A percentile compares a stretch with the other conserved stretches of the same genome.
These are phyloP conservation scores for Aplocera efformata DNA, from an alignment of 2,888 invertebrate genomes.

Conservation along the genomic window DNA sequence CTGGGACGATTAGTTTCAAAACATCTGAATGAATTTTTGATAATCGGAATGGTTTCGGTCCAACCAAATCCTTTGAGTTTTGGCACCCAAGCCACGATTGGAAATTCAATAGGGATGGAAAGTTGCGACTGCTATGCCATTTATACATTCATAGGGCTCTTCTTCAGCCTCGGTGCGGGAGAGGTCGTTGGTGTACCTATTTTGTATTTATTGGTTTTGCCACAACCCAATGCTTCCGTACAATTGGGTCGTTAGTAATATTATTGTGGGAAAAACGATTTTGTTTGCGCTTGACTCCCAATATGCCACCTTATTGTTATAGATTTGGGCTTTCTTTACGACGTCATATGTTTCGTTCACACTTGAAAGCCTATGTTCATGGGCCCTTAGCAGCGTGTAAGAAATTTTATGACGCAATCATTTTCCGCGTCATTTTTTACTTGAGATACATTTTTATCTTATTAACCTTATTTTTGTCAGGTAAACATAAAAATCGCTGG, in stretches of 20 bases:
- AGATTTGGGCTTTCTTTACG: constrained; percentile 67
- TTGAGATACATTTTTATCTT: constrained; percentile 38
- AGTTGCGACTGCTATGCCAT: constrained; percentile 53
- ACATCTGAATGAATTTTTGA: constrained; percentile 54
- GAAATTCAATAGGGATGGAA: constrained; percentile 53
- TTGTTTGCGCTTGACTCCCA: constrained; percentile 75
- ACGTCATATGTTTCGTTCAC: constrained; percentile 59
- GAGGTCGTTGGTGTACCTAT: constrained; percentile 59
- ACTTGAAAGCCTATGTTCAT: constrained; percentile 57
- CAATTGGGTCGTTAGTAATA: constrained; percentile 79
- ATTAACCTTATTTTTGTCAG: constrained; percentile 53
- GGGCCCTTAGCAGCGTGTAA: constrained; percentile 50
- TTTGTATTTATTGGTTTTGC: constrained; percentile 77
- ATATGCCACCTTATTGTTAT: constrained; percentile 71
- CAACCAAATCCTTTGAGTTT: constrained; percentile 43
- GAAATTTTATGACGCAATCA: constrained; percentile 53
- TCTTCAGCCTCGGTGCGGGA: constrained; percentile 46
- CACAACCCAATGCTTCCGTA: constrained; percentile 70
- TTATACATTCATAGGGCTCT: constrained; percentile 61
- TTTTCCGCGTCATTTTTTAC: constrained; percentile 45
- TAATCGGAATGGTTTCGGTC: constrained; percentile 41
- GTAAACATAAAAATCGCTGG: constrained; percentile 80
- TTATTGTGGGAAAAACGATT: constrained; percentile 76
- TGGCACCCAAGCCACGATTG: constrained; percentile 53
- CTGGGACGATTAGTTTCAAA: constrained; percentile 40